Conservation (phyloP, 2,888 invertebrate species). For the Phaonia tiefii region DNA sequence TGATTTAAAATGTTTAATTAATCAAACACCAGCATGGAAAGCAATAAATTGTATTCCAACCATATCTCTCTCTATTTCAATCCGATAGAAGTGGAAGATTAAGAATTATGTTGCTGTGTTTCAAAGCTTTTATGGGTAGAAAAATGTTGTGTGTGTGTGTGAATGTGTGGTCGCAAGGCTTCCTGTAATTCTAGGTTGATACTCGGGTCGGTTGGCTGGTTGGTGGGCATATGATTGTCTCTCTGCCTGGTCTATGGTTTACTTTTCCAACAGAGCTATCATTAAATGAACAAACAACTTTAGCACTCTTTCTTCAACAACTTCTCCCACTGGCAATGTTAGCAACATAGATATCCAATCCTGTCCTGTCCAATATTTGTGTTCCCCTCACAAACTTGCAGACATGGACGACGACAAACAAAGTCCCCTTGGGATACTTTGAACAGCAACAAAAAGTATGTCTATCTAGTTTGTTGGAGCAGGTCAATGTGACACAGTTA, state of each 20-base stretch:
- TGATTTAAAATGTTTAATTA: conserved; percentile 21
- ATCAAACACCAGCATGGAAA: conserved; percentile 25
- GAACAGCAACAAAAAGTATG: conserved; percentile 3
- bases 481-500: conserved; percentile 67
- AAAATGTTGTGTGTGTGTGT: too few species aligned
- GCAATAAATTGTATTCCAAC: conserved; percentile 1
- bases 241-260: conserved; percentile 23
- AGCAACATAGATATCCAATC: not conserved
- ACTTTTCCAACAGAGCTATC: conserved; percentile 29
- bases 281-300: conserved; percentile 18
- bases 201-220: not conserved
- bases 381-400: not conserved
- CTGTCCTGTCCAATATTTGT: conserved; percentile 28
- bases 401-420: too few species aligned
- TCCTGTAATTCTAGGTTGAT: conserved; percentile 33
- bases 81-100: not conserved
- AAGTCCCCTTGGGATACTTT: not conserved
- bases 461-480: conserved; percentile 63
- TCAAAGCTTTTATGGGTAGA: not conserved
- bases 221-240: not conserved
- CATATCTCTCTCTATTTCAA: not conserved
- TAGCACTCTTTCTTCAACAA: not conserved
- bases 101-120: conserved; percentile 32
- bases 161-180: conserved; percentile 22
- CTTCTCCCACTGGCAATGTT: conserved; percentile 26